Evolutionary conservation across 2,888 invertebrate genomes (phyloP).

Genomic region (Leptinotarsa haldemani): DNA sequence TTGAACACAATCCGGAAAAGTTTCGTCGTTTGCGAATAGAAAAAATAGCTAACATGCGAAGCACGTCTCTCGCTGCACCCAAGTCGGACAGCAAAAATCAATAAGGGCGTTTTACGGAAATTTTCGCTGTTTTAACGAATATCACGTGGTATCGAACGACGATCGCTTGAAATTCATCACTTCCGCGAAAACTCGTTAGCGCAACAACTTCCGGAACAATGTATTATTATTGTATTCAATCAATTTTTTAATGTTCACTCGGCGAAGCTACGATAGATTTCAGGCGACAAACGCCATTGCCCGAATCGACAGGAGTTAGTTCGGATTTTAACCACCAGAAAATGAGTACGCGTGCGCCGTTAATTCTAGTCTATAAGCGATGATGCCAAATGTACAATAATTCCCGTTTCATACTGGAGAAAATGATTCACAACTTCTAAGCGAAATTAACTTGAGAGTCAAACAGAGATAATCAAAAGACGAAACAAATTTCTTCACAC

Average conservation of each 20-base stretch:
- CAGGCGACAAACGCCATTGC: slow-evolving; percentile 65
- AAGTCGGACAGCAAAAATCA: slow-evolving; percentile 61
- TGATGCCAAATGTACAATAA: too few relatives aligned
- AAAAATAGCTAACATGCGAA: slow-evolving; percentile 53
- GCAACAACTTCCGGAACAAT: slow-evolving; percentile 36
- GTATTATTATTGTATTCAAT: slow-evolving; percentile 34
- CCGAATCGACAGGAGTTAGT: slow-evolving; percentile 62
- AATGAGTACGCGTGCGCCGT: slow-evolving; percentile 45
- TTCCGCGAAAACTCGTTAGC: slow-evolving; percentile 33
- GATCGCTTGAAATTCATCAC: slow-evolving; percentile 33
- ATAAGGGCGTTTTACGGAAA: slow-evolving; percentile 65
- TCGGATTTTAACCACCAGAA: slow-evolving; percentile 61
- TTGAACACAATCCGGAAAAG: slow-evolving; percentile 52
- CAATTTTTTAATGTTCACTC: slow-evolving; percentile 35
- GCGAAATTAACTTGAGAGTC: too few relatives aligned
- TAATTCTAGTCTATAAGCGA: slow-evolving; percentile 8
- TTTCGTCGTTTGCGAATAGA: slow-evolving; percentile 36
- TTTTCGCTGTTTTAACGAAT: slow-evolving; percentile 34
- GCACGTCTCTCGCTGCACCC: slow-evolving; percentile 61
- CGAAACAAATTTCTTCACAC: too few relatives aligned
- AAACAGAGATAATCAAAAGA: too few relatives aligned
- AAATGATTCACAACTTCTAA: too few relatives aligned
- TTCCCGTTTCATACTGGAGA: slow-evolving; percentile 34
- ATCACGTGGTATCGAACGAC: slow-evolving; percentile 40
- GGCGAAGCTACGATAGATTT: slow-evolving; percentile 56